Evolutionary conservation across 2,113 vertebrate species (phyloP).

Genomic region (Saimiri boliviensis): DNA sequence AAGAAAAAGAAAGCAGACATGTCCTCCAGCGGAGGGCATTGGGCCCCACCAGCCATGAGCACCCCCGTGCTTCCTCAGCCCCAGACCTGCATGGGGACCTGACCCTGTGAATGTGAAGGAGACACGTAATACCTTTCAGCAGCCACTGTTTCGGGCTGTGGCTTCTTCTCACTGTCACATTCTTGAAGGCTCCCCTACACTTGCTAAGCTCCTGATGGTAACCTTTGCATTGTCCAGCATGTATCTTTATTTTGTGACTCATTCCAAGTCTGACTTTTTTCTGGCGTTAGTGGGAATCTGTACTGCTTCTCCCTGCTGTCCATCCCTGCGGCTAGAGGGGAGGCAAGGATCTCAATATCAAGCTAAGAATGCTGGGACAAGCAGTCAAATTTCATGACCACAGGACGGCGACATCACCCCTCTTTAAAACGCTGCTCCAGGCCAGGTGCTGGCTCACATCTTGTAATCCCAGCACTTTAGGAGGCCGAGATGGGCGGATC

Average conservation of each 20-base stretch:
- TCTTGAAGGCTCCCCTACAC: accelerated
- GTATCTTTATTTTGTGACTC: neutral
- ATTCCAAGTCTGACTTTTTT: neutral
- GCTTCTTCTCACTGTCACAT: accelerated
- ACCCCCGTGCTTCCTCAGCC: neutral
- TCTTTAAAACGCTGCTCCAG: neutral
- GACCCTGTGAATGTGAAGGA: neutral
- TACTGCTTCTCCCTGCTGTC: neutral
- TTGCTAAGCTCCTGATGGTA: accelerated
- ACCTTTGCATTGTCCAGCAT: accelerated
- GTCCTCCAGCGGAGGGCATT: accelerated
- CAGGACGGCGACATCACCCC: accelerated
- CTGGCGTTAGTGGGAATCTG: neutral
- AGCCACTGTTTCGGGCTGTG: accelerated
- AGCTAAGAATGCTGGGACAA: accelerated
- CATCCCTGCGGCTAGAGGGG: neutral
- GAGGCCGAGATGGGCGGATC: too few species aligned
- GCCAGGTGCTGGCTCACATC: too few species aligned
- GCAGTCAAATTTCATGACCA: accelerated
- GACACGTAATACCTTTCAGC: accelerated
- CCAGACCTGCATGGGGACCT: accelerated
- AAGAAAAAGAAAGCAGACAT: neutral
- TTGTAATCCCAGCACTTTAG: too few species aligned
- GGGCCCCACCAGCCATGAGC: neutral
- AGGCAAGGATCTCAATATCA: too few species aligned